phyloP scores from a whole-genome alignment of 92 coral and sea anemone species.

The Porites lobata region DNA sequence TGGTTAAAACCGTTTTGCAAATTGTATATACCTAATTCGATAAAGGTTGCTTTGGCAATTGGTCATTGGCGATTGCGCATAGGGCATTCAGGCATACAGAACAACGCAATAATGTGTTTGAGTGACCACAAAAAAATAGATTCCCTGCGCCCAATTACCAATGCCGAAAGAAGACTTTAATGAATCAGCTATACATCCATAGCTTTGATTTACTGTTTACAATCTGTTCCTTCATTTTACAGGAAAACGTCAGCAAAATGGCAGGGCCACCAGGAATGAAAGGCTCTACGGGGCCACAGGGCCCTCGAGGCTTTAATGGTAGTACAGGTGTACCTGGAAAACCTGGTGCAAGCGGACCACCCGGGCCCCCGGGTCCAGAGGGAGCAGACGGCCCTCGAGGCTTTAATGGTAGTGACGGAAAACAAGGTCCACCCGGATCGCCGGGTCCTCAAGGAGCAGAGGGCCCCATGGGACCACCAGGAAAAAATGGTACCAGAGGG shows the following conservation, averaged over 20 bases:
- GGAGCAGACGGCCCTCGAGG: conserved; percentile 27
- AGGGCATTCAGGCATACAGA: too few relatives aligned
- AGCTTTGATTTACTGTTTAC: neutral
- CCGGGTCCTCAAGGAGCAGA: neutral
- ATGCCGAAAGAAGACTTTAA: too few relatives aligned
- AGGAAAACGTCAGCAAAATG: conserved; percentile 44
- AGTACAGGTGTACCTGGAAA: conserved; percentile 9
- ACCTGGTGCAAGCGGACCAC: conserved; percentile 6
- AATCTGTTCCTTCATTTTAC: neutral
- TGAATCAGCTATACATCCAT: too few relatives aligned
- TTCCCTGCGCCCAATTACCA: too few relatives aligned
- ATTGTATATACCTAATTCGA: too few relatives aligned
- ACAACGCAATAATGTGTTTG: too few relatives aligned
- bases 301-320: conserved; percentile 30
- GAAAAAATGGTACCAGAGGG: neutral
- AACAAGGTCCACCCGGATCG: conserved; percentile 10
- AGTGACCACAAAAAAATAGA: too few relatives aligned
- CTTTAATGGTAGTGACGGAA: conserved; percentile 14
- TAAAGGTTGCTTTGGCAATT: too few relatives aligned
- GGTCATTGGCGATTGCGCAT: too few relatives aligned
- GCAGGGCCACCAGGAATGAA: conserved; percentile 28
- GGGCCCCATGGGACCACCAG: neutral
- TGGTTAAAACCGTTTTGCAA: too few relatives aligned
- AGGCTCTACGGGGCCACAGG: conserved; percentile 17
- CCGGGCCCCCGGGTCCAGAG: neutral